These are phyloP conservation scores for Anagyrus pseudococci DNA, from an alignment of 2,888 invertebrate species.

Conservation along the genomic window DNA sequence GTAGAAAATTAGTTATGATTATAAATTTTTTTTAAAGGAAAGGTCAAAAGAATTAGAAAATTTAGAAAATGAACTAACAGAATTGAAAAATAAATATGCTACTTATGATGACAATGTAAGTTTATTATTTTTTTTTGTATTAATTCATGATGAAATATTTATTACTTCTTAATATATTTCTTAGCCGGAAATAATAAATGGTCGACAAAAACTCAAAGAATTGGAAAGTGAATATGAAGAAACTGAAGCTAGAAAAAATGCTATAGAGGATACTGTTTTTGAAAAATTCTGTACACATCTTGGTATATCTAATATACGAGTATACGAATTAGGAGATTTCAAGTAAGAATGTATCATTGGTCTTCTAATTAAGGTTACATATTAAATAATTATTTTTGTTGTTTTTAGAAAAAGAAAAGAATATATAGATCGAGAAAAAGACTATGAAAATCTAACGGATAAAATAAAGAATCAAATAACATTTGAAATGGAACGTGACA, in stretches of 20 bases:
- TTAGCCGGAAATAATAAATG: background rate
- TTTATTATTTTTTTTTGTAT: background rate
- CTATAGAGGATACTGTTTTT: conserved; percentile 92
- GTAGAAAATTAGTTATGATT: background rate
- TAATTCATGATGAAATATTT: background rate
- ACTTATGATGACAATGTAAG: background rate
- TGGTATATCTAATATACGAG: conserved; percentile 91
- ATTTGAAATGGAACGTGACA: conserved; percentile 89
- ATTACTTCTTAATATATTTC: background rate
- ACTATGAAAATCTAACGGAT: conserved; percentile 92
- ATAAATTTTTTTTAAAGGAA: conserved; percentile 10
- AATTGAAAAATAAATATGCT: background rate
- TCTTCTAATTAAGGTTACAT: conserved; percentile 14
- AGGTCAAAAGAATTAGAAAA: background rate
- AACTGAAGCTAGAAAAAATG: conserved; percentile 88
- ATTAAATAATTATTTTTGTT: conserved; percentile 10
- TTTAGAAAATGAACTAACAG: background rate
- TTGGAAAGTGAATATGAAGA: conserved; percentile 73
- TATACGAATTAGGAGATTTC: conserved; percentile 94
- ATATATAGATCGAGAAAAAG: conserved; percentile 84
- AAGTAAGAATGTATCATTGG: conserved; percentile 57
- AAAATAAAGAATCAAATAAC: conserved; percentile 89
- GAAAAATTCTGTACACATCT: conserved; percentile 87
- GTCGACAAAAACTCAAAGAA: background rate
- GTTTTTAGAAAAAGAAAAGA: conserved; percentile 78